These are phyloP conservation scores for Siniperca scherzeri DNA, from an alignment of 2,797 vertebrate genomes.

Conservation along the genomic window DNA sequence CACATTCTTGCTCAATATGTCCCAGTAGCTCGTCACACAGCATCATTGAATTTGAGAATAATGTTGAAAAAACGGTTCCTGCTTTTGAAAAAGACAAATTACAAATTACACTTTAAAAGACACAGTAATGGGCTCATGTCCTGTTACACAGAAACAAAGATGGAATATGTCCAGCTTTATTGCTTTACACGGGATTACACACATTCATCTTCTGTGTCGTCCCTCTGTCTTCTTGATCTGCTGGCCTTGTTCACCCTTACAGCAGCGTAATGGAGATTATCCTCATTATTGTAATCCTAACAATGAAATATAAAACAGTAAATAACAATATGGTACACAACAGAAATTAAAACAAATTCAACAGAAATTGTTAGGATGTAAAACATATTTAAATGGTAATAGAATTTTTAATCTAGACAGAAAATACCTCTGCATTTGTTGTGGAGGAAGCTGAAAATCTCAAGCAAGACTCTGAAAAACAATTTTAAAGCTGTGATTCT, in stretches of 20 bases:
- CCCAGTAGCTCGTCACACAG: no score
- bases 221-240: conserved; percentile 15
- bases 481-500: accelerated
- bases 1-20: no score
- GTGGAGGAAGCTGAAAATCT: background rate
- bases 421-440: conserved; percentile 3
- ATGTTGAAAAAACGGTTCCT: background rate
- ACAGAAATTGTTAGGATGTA: background rate
- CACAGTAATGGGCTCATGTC: background rate
- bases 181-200: conserved; percentile 38
- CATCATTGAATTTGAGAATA: no score
- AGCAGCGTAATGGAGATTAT: conserved; percentile 54
- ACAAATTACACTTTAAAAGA: background rate
- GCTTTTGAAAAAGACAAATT: background rate
- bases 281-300: conserved; percentile 31
- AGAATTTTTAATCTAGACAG: background rate
- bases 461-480: conserved; percentile 14
- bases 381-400: background rate
- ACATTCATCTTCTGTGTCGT: background rate
- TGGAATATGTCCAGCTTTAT: background rate
- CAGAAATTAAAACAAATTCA: accelerated
- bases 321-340: background rate
- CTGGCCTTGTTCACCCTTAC: background rate
- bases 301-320: background rate
- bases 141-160: background rate